A percentile compares a stretch with the other conserved stretches of the same genome.
Evolutionary conservation across 2,113 vertebrate species (phyloP).

Genomic region (Poeciliopsis turrubarensis): DNA sequence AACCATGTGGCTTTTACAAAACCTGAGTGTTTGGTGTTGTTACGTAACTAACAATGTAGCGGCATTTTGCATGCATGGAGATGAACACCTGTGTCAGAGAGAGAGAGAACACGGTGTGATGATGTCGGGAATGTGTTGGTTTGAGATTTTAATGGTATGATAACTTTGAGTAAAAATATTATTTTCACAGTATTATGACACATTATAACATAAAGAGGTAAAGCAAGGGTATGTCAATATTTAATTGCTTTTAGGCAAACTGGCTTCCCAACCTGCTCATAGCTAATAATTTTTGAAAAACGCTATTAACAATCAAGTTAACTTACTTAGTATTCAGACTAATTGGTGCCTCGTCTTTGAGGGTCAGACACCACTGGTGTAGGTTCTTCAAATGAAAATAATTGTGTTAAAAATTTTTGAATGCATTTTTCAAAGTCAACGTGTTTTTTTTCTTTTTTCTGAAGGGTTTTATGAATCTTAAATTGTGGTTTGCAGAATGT

Average conservation of each 20-base stretch:
- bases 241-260: background rate
- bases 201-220: background rate
- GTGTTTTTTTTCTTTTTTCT: no score
- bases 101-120: slow-evolving; percentile 4
- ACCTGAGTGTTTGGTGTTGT: slow-evolving; percentile 18
- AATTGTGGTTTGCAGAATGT: no score
- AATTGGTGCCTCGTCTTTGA: no score
- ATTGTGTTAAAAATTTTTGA: no score
- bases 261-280: background rate
- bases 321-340: no score
- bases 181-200: background rate
- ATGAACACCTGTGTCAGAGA: slow-evolving; percentile 20
- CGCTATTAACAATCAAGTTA: no score
- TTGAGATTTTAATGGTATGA: no score
- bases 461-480: no score
- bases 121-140: slow-evolving; percentile 8
- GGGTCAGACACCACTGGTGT: no score
- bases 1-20: slow-evolving; percentile 29
- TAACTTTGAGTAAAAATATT: background rate
- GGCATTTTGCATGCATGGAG: slow-evolving; percentile 22
- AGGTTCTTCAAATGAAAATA: no score
- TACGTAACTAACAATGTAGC: slow-evolving; percentile 21
- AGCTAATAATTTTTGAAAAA: background rate
- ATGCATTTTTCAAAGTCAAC: no score
- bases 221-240: background rate